These are phyloP conservation scores for Volucella inanis DNA, from an alignment of 2,888 invertebrate species.

Conservation along the genomic window DNA sequence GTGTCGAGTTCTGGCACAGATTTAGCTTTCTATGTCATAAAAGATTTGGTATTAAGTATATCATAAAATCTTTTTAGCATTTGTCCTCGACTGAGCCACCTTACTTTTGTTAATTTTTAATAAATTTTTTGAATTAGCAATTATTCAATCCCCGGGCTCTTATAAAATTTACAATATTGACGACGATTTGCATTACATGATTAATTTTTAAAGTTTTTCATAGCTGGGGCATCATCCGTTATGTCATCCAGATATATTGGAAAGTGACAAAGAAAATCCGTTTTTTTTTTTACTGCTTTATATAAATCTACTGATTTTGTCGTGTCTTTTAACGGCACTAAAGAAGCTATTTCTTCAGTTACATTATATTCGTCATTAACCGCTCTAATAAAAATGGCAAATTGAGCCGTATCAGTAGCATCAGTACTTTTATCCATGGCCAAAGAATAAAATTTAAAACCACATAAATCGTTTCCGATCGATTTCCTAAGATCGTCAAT, in stretches of 20 bases:
- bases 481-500: too few relatives aligned
- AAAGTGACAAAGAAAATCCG: background rate
- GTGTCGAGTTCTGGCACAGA: background rate
- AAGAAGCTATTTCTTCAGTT: conserved; percentile 20
- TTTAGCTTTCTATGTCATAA: background rate
- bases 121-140: too few relatives aligned
- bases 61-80: background rate
- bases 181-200: background rate
- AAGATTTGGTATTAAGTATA: background rate
- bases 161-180: too few relatives aligned
- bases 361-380: background rate
- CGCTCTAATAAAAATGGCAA: background rate
- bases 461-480: too few relatives aligned
- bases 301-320: conserved; percentile 13
- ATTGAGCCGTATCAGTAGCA: conserved; percentile 7
- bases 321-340: background rate
- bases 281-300: conserved; percentile 12
- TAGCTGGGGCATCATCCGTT: background rate
- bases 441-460: too few relatives aligned
- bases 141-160: too few relatives aligned
- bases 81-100: background rate
- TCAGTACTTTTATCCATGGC: too few relatives aligned
- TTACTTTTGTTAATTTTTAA: background rate
- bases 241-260: background rate
- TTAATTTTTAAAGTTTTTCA: background rate